Percentiles rank a stretch among this genome's conserved stretches.
These are phyloP conservation scores for Monoplex corrugatus DNA, from an alignment of 2,888 invertebrate species.

Conservation along the genomic window DNA sequence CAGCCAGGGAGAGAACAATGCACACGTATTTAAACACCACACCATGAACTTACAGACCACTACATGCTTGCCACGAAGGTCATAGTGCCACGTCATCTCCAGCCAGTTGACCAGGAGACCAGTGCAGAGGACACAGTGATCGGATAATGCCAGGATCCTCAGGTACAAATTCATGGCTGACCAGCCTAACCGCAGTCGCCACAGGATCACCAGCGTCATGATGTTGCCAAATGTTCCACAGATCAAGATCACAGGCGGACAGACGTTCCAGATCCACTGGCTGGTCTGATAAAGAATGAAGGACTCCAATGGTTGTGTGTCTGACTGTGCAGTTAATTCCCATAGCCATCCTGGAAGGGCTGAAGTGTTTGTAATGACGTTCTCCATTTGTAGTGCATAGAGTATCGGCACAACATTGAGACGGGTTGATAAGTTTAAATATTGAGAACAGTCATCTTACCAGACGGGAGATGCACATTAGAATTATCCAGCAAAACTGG, in stretches of 20 bases:
- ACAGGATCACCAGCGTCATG: background rate
- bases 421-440: no score
- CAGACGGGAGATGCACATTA: no score
- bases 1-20: slow-evolving; percentile 50
- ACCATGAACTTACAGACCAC: slow-evolving; percentile 44
- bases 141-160: background rate
- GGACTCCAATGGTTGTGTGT: no score
- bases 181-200: background rate
- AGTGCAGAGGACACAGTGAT: background rate
- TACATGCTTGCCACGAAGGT: background rate
- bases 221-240: slow-evolving; percentile 6
- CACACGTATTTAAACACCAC: slow-evolving; percentile 29
- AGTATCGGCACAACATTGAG: no score
- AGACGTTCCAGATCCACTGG: slow-evolving; percentile 50
- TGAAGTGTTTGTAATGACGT: no score
- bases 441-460: no score
- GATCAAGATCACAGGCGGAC: background rate
- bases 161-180: slow-evolving; percentile 1
- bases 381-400: no score
- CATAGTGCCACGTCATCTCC: background rate
- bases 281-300: no score
- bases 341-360: no score
- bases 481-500: no score
- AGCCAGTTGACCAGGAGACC: background rate
- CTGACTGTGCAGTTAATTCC: no score